Conservation (phyloP, 1,140 invertebrate genomes). For the Hypsibius dujardini region DNA sequence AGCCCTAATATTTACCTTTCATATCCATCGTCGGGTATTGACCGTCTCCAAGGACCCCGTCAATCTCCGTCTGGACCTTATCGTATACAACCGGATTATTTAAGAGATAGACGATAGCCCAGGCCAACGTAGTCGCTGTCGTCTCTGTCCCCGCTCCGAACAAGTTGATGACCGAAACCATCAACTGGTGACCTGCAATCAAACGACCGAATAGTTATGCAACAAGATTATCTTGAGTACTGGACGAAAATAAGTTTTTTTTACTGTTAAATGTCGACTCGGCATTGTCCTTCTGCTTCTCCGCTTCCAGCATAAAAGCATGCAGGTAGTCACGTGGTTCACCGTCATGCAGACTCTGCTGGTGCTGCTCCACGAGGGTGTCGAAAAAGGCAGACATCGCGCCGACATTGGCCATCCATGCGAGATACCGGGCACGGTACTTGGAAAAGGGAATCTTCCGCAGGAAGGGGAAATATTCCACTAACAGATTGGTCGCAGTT, state of each 20-base stretch:
- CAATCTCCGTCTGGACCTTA: background rate
- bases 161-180: background rate
- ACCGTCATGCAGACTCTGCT: background rate
- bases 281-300: background rate
- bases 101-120: slow-evolving; percentile 3
- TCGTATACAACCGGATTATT: background rate
- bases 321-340: background rate
- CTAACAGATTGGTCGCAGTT: background rate
- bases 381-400: background rate
- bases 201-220: too few species aligned
- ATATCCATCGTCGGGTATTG: background rate
- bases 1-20: background rate
- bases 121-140: background rate
- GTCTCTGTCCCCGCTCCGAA: background rate
- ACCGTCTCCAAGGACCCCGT: background rate
- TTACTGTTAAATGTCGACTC: background rate
- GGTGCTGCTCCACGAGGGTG: background rate
- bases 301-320: background rate
- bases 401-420: background rate
- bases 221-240: too few species aligned
- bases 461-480: background rate
- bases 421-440: background rate
- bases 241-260: background rate
- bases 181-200: background rate
- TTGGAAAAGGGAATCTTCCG: background rate